A percentile compares a stretch with the other conserved stretches of the same genome.
Conservation (phyloP, 30 jellyfish, hydroid and myxozoan genomes). For the Turritopsis rubra region DNA sequence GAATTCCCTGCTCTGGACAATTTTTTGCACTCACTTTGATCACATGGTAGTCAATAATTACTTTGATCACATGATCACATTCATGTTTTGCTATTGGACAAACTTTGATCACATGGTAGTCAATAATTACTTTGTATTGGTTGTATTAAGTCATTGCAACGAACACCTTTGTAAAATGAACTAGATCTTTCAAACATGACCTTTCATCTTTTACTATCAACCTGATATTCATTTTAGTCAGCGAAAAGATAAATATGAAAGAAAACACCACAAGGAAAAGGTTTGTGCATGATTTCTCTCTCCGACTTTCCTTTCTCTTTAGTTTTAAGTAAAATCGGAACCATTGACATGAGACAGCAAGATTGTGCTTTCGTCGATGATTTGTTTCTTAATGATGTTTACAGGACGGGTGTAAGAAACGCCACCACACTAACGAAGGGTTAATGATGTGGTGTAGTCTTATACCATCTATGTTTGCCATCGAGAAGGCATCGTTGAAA, state of each 20-base stretch:
- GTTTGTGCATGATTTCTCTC: not conserved
- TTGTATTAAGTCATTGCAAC: not conserved
- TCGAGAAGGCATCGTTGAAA: not conserved
- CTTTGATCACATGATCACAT: too few species aligned
- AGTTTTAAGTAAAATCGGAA: too few species aligned
- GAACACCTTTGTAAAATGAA: not conserved
- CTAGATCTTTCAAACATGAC: not conserved
- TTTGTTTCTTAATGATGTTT: too few species aligned
- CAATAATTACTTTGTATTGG: too few species aligned
- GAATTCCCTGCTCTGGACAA: not conserved
- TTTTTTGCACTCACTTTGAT: not conserved
- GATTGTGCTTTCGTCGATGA: not conserved
- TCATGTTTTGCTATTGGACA: too few species aligned
- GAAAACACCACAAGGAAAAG: conserved; percentile 4
- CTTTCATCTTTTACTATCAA: not conserved
- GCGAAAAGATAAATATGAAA: conserved; percentile 36
- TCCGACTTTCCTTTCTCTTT: too few species aligned
- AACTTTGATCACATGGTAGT: too few species aligned
- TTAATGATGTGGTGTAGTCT: too few species aligned
- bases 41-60: too few species aligned
- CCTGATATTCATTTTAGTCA: not conserved
- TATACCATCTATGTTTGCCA: not conserved
- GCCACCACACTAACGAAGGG: too few species aligned
- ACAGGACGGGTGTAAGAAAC: too few species aligned
- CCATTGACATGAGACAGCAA: not conserved